phyloP scores from a whole-genome alignment of 37 sponge, comb jelly and placozoan species.

The Dysidea cf. avara region DNA sequence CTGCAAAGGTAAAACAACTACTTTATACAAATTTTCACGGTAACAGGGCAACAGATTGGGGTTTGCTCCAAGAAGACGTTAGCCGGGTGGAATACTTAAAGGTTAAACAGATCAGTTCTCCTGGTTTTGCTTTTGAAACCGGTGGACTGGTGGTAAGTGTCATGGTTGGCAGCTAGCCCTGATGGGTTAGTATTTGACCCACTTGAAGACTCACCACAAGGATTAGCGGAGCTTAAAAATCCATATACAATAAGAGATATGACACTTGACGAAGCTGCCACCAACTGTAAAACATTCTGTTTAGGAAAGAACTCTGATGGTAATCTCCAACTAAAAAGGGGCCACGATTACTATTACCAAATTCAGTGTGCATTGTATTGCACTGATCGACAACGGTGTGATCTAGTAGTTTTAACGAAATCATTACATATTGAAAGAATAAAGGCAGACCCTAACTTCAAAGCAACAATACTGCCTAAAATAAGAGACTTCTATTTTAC shows the following conservation, averaged over 20 bases:
- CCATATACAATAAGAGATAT: slow-evolving; percentile 1
- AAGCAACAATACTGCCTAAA: slow-evolving; percentile 24
- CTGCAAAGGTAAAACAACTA: no score
- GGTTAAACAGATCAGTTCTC: no score
- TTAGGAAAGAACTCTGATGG: background rate
- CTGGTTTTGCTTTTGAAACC: background rate
- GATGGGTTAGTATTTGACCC: slow-evolving; percentile 27
- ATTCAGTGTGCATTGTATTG: slow-evolving; percentile 40
- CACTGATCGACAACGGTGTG: slow-evolving; percentile 36
- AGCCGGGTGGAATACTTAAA: slow-evolving; percentile 1
- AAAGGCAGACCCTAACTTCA: slow-evolving; percentile 23
- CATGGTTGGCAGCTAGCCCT: slow-evolving; percentile 45
- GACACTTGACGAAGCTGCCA: slow-evolving; percentile 17
- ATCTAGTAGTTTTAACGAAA: slow-evolving; percentile 48
- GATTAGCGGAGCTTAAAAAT: slow-evolving; percentile 45
- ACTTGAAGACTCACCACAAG: slow-evolving; percentile 6
- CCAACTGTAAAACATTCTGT: no score
- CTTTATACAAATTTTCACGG: background rate
- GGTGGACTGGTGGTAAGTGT: slow-evolving; percentile 6
- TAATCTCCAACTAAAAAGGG: slow-evolving; percentile 4
- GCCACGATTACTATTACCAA: slow-evolving; percentile 45
- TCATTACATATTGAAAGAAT: slow-evolving; percentile 42
- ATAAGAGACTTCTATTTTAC: slow-evolving; percentile 27
- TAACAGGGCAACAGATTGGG: slow-evolving; percentile 2
- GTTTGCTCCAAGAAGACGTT: slow-evolving; percentile 14